phyloP scores from a whole-genome alignment of 2,113 vertebrate species.

The Silurus glanis region DNA sequence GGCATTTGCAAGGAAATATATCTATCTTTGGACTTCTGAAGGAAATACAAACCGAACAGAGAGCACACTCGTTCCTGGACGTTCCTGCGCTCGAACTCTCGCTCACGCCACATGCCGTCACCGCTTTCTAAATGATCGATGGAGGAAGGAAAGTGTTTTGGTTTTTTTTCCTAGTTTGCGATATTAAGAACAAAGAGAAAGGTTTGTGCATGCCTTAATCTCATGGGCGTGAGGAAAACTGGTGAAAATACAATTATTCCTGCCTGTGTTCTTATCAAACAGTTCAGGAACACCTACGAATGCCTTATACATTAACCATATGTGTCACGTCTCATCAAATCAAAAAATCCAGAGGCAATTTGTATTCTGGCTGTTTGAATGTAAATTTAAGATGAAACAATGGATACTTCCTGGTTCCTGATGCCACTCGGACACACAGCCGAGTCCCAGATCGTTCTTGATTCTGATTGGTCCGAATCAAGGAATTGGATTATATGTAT shows the following conservation, averaged over 20 bases:
- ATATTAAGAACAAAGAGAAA: background rate
- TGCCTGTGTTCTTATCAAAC: background rate
- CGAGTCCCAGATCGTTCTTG: background rate
- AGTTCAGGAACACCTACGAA: background rate
- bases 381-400: background rate
- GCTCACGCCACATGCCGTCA: background rate
- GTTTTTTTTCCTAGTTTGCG: background rate
- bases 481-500: background rate
- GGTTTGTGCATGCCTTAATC: background rate
- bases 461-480: background rate
- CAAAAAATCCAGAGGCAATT: background rate
- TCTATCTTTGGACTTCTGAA: background rate
- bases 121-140: background rate
- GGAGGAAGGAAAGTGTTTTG: background rate
- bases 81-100: background rate
- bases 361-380: background rate
- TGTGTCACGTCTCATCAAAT: background rate
- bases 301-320: background rate
- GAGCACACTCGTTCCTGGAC: background rate
- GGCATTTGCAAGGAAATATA: background rate
- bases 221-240: background rate
- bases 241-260: background rate
- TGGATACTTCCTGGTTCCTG: background rate
- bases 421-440: background rate
- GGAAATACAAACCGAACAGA: background rate